Percentiles rank a stretch among this genome's conserved stretches.
Conservation (phyloP, 2,797 vertebrate species). For the Gallinago nigripennis region DNA sequence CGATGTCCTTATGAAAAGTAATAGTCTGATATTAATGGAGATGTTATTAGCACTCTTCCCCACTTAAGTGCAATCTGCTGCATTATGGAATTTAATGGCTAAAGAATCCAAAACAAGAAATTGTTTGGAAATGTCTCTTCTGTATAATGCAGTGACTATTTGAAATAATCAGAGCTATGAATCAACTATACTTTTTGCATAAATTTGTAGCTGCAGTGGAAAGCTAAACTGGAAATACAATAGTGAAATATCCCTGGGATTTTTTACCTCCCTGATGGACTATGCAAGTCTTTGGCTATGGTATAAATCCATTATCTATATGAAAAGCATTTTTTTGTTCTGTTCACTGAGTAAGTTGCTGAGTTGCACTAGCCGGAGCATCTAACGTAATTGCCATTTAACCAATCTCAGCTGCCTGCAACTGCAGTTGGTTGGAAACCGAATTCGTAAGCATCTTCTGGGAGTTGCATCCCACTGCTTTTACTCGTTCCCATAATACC, state of each 20-base stretch:
- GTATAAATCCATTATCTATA: slow-evolving; percentile 12
- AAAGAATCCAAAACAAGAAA: background rate
- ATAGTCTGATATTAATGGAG: background rate
- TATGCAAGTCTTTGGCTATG: background rate
- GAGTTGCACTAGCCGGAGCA: background rate
- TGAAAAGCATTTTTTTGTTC: slow-evolving; percentile 21
- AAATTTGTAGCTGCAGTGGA: background rate
- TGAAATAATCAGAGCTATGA: background rate
- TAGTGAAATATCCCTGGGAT: background rate
- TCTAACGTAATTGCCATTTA: slow-evolving; percentile 10
- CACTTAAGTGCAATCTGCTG: background rate
- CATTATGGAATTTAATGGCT: background rate
- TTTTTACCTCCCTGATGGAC: background rate
- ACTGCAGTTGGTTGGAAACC: background rate
- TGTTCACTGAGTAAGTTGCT: background rate
- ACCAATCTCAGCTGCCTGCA: slow-evolving; percentile 13
- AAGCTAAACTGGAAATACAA: background rate
- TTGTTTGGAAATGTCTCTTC: background rate
- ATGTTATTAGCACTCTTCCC: background rate
- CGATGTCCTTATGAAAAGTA: background rate
- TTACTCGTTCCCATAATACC: background rate
- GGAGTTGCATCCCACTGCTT: background rate
- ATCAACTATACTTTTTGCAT: background rate
- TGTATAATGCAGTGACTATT: background rate
- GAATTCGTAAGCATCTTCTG: background rate